Evolutionary conservation across 2,888 invertebrate species (phyloP).

Genomic region (Prosapia bicincta): DNA sequence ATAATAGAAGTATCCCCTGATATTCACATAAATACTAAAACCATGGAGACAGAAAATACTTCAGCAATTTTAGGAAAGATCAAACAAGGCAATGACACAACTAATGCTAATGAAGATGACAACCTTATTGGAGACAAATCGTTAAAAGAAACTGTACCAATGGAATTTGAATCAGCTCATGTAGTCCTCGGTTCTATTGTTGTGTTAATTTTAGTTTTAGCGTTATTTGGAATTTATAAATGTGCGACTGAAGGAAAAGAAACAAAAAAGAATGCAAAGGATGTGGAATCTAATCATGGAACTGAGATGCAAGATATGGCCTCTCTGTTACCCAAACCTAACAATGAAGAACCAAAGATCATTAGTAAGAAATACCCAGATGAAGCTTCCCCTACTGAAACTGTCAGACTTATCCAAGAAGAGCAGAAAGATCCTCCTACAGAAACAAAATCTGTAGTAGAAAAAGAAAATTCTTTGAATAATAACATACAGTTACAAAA

Average conservation of each 20-base stretch:
- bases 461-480: conserved; percentile 20
- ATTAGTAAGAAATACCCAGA: conserved; percentile 19
- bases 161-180: background rate
- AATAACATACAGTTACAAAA: conserved; percentile 13
- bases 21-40: background rate
- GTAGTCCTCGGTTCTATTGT: background rate
- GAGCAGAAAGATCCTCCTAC: conserved; percentile 11
- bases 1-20: background rate
- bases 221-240: conserved; percentile 8
- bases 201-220: background rate
- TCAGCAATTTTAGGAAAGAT: background rate
- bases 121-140: background rate
- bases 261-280: conserved; percentile 12
- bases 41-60: background rate
- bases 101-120: background rate
- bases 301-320: conserved; percentile 38
- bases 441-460: conserved; percentile 5
- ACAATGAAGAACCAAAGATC: conserved; percentile 31
- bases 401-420: conserved; percentile 19
- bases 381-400: conserved; percentile 24
- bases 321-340: conserved; percentile 35
- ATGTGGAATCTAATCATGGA: conserved; percentile 32
- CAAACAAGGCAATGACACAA: background rate
- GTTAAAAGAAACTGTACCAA: background rate
- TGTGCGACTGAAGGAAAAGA: conserved; percentile 10